phyloP scores from a whole-genome alignment of 2,797 vertebrate species.

The Sciurus carolinensis region DNA sequence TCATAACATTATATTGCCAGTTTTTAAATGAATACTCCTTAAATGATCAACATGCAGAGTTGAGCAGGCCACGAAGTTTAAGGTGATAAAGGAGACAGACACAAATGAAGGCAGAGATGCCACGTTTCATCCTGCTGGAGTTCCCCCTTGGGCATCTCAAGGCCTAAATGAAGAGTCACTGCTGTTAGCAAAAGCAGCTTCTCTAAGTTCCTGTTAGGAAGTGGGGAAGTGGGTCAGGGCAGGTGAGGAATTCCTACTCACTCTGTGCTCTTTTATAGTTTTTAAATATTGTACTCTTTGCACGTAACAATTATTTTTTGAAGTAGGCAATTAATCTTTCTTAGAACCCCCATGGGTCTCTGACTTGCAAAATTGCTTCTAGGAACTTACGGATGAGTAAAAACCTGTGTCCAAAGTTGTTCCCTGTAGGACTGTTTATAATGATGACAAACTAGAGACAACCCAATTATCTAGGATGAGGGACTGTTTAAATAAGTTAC shows the following conservation, averaged over 20 bases:
- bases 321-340: slow-evolving; percentile 50
- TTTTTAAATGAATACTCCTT: too few relatives aligned
- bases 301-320: slow-evolving; percentile 10
- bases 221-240: background rate
- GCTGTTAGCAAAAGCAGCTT: too few relatives aligned
- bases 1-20: too few relatives aligned
- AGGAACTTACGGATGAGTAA: slow-evolving; percentile 36
- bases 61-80: too few relatives aligned
- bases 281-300: background rate
- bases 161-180: too few relatives aligned
- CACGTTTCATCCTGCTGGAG: too few relatives aligned
- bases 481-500: background rate
- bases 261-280: background rate
- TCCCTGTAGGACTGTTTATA: background rate
- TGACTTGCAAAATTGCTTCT: slow-evolving; percentile 38
- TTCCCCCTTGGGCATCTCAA: too few relatives aligned
- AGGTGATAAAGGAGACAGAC: too few relatives aligned
- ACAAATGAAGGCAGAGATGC: too few relatives aligned
- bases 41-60: too few relatives aligned
- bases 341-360: background rate
- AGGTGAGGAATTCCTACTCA: background rate
- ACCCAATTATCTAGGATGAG: background rate
- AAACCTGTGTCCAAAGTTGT: background rate
- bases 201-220: too few relatives aligned
- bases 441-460: slow-evolving; percentile 37